Conservation (phyloP, 30 jellyfish, hydroid and myxozoan genomes). For the Catostylus mosaicus region DNA sequence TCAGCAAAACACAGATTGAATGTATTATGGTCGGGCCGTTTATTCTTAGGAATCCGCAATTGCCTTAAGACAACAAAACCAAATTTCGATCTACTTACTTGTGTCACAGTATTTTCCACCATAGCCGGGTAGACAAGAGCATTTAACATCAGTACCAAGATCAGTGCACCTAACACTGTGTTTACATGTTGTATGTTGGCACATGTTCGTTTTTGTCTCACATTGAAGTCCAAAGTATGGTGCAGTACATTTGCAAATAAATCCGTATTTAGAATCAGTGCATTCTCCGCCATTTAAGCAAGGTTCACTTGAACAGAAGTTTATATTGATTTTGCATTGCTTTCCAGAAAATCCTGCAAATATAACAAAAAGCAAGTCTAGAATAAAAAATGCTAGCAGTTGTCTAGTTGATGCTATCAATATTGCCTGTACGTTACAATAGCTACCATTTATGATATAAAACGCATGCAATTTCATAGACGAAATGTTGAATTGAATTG, state of each 20-base stretch:
- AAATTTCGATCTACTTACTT: constrained; percentile 66
- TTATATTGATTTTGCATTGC: constrained; percentile 74
- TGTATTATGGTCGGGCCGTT: no score
- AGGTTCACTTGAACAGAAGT: constrained; percentile 83
- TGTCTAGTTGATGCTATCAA: no score
- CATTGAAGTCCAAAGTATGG: constrained; percentile 79
- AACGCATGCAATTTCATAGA: no score
- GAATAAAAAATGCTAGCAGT: no score
- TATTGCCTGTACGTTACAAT: no score
- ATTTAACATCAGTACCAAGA: constrained; percentile 73
- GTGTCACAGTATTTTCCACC: constrained; percentile 90
- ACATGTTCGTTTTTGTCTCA: constrained; percentile 81
- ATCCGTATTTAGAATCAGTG: constrained; percentile 68
- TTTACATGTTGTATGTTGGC: constrained; percentile 81
- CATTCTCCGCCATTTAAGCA: constrained; percentile 86
- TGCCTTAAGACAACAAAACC: no score
- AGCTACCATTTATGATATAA: no score
- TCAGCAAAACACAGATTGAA: no score
- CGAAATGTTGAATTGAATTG: no score
- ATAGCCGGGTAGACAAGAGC: constrained; percentile 90
- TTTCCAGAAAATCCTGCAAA: constrained; percentile 75
- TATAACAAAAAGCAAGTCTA: no score
- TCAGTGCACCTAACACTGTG: constrained; percentile 88
- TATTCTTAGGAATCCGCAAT: no score
- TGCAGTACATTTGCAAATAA: constrained; percentile 75